Conservation (phyloP, 2,797 vertebrate genomes). For the Karalla daura region DNA sequence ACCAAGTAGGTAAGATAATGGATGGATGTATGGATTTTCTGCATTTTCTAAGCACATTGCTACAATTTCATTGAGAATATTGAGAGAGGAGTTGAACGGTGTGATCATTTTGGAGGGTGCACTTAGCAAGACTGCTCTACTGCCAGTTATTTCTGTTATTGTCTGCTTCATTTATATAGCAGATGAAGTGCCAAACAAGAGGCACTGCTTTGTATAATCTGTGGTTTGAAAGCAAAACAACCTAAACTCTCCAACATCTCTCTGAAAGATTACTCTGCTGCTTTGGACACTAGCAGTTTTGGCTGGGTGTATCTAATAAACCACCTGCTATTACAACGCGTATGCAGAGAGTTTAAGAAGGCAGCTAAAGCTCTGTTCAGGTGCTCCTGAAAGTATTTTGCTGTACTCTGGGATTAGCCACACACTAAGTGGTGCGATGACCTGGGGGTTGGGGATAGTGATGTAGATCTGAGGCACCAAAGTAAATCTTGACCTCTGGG, state of each 20-base stretch:
- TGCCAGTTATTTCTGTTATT: too few relatives aligned
- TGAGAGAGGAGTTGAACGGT: background rate
- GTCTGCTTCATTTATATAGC: too few relatives aligned
- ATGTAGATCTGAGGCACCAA: conserved; percentile 36
- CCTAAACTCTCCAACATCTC: background rate
- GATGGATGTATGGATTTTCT: too few relatives aligned
- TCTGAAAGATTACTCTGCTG: background rate
- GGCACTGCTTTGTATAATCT: background rate
- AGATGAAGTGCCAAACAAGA: too few relatives aligned
- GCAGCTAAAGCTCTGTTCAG: background rate
- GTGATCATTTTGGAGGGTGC: background rate
- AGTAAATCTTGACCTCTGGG: conserved; percentile 39
- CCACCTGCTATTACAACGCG: background rate
- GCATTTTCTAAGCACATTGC: too few relatives aligned
- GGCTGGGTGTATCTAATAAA: background rate
- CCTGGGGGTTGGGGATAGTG: conserved; percentile 22
- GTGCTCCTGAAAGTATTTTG: conserved; percentile 2
- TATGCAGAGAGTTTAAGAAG: background rate
- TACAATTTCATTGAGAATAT: too few relatives aligned
- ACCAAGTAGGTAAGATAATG: too few relatives aligned
- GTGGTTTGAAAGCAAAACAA: background rate
- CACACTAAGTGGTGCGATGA: conserved; percentile 18
- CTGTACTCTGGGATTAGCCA: conserved; percentile 7
- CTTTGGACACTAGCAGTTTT: background rate
- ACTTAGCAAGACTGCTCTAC: too few relatives aligned